Percentiles rank a stretch among this genome's conserved stretches.
phyloP scores from a whole-genome alignment of 1,140 invertebrate genomes.

The Macrostomum lignano region DNA sequence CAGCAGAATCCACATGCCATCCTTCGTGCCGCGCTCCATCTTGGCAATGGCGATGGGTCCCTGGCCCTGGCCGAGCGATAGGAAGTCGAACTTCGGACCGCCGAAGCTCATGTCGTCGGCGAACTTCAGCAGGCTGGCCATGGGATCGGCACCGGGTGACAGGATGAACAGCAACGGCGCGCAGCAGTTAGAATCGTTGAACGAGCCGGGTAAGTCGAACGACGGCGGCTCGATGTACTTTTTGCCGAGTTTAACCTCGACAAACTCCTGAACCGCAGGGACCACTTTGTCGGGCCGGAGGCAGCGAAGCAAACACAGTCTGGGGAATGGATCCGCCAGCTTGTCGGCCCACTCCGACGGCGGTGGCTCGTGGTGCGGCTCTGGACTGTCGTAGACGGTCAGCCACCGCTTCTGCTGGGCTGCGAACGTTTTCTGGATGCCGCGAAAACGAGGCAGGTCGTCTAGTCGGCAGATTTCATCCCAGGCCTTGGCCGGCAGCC shows the following conservation, averaged over 20 bases:
- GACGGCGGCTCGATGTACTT: slow-evolving; percentile 61
- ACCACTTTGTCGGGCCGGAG: slow-evolving; percentile 55
- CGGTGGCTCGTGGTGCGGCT: slow-evolving; percentile 36
- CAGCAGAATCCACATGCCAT: slow-evolving; percentile 29
- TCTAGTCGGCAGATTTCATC: slow-evolving; percentile 48
- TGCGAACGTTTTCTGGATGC: slow-evolving; percentile 24
- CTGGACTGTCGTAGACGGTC: slow-evolving; percentile 32
- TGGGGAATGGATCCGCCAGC: slow-evolving; percentile 35
- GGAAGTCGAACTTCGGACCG: slow-evolving; percentile 44
- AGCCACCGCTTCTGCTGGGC: slow-evolving; percentile 39
- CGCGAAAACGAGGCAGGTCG: slow-evolving; percentile 35
- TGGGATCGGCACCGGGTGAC: slow-evolving; percentile 68
- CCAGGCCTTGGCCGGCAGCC: slow-evolving; percentile 50
- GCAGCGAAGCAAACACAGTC: slow-evolving; percentile 45
- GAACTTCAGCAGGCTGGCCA: slow-evolving; percentile 37
- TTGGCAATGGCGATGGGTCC: slow-evolving; percentile 50
- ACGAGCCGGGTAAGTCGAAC: slow-evolving; percentile 48
- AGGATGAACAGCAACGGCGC: slow-evolving; percentile 63
- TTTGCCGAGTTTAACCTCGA: slow-evolving; percentile 43
- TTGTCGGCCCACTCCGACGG: slow-evolving; percentile 31
- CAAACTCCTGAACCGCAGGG: slow-evolving; percentile 46
- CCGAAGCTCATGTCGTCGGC: slow-evolving; percentile 63
- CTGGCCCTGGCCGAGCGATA: slow-evolving; percentile 81
- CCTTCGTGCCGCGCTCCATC: slow-evolving; percentile 50
- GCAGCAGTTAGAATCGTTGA: slow-evolving; percentile 48